These are phyloP conservation scores for Arenaria interpres DNA, from an alignment of 2,113 vertebrate species.

Conservation along the genomic window DNA sequence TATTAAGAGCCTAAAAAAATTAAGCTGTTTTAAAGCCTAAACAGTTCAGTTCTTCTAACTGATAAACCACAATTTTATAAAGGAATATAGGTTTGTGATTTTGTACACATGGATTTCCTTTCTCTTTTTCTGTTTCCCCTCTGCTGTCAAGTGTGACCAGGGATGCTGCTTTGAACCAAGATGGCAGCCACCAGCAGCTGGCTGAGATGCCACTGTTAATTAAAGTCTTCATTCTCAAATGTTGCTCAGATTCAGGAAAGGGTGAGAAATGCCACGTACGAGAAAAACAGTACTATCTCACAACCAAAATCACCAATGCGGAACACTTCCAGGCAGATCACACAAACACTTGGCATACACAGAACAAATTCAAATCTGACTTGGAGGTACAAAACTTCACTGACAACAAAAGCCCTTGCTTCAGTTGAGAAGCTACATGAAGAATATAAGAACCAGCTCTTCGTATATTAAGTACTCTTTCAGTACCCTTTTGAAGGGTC, in stretches of 20 bases:
- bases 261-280: constrained; percentile 5
- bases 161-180: not conserved
- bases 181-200: not conserved
- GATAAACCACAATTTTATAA: not conserved
- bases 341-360: not conserved
- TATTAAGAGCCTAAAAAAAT: not conserved
- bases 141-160: not conserved
- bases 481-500: not conserved
- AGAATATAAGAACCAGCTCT: not conserved
- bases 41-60: not conserved
- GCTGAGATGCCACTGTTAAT: not conserved
- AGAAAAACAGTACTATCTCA: not conserved
- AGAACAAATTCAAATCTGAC: not conserved
- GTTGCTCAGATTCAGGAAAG: constrained; percentile 6
- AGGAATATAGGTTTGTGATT: not conserved
- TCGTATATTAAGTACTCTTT: not conserved
- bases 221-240: not conserved
- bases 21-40: not conserved
- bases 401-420: not conserved
- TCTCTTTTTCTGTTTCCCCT: not conserved
- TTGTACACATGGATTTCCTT: not conserved
- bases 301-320: not conserved
- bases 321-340: not conserved
- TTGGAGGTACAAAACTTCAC: not conserved
- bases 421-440: not conserved